phyloP scores from a whole-genome alignment of 2,888 invertebrate species.

The Acanthopleura granulata region DNA sequence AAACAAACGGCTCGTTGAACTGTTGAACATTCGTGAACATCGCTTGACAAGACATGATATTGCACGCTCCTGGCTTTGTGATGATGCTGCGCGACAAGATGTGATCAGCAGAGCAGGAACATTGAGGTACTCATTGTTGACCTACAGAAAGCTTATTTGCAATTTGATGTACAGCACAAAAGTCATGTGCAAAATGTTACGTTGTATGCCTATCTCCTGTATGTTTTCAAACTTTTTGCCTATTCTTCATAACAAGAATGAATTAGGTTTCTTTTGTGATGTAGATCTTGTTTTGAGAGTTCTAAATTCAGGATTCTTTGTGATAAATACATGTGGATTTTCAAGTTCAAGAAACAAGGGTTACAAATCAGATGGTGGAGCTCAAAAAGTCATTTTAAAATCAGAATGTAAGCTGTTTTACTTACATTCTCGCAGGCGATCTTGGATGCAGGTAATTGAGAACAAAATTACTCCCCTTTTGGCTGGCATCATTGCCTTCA shows the following conservation, averaged over 20 bases:
- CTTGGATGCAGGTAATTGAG: conserved; percentile 50
- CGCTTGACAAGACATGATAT: conserved; percentile 21
- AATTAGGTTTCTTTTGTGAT: not conserved
- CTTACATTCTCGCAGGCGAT: conserved; percentile 39
- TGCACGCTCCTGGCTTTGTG: conserved; percentile 47
- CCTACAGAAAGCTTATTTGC: no score
- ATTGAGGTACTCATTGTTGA: not conserved
- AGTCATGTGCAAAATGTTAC: no score
- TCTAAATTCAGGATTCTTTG: not conserved
- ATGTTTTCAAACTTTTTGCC: not conserved
- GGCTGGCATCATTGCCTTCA: conserved; percentile 55
- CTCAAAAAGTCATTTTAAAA: not conserved
- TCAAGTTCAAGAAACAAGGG: no score
- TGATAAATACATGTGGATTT: no score
- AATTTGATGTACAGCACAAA: not conserved
- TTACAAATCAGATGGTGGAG: not conserved
- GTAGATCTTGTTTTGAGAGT: not conserved
- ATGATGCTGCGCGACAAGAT: conserved; percentile 51
- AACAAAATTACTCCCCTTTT: conserved; percentile 53
- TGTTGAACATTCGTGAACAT: conserved; percentile 51
- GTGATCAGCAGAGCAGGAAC: conserved; percentile 42
- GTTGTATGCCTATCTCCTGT: not conserved
- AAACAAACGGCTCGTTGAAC: conserved; percentile 35
- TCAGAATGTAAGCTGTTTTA: not conserved
- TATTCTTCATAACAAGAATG: not conserved